A percentile compares a stretch with the other conserved stretches of the same genome.
These are phyloP conservation scores for Sorex maritimensis DNA, from an alignment of 2,797 vertebrate genomes.

Conservation along the genomic window DNA sequence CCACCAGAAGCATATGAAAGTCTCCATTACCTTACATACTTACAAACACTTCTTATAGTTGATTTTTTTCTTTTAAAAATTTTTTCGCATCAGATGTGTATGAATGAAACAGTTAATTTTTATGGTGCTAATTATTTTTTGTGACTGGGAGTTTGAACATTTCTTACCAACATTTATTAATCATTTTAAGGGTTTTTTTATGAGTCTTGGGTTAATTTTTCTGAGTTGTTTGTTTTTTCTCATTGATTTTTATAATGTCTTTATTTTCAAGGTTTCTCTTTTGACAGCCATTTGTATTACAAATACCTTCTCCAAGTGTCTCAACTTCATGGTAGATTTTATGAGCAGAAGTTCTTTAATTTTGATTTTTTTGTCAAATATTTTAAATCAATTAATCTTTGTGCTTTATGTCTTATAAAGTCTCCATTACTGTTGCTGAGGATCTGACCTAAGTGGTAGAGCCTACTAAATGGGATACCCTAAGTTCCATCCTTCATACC, in stretches of 20 bases:
- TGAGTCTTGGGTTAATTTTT: not conserved
- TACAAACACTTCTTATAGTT: not conserved
- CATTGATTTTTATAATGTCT: not conserved
- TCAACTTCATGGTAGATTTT: constrained; percentile 45
- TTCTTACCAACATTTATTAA: constrained; percentile 12
- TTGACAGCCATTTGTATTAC: not conserved
- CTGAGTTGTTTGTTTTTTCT: constrained; percentile 34
- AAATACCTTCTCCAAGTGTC: not conserved
- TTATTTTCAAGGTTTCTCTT: constrained; percentile 46
- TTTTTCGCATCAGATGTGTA: not conserved
- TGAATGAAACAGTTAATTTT: constrained; percentile 18
- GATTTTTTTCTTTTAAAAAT: not conserved
- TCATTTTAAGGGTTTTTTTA: not conserved
- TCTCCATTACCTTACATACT: not conserved
- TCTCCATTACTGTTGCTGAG: too few species aligned
- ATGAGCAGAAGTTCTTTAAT: not conserved
- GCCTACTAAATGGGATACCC: too few species aligned
- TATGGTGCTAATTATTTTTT: constrained; percentile 23
- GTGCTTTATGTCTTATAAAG: constrained; percentile 16
- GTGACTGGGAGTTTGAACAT: not conserved
- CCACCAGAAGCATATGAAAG: not conserved
- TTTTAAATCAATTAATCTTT: constrained; percentile 51
- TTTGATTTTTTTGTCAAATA: constrained; percentile 42
- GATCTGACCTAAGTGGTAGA: too few species aligned
- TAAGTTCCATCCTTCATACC: too few species aligned